phyloP scores from a whole-genome alignment of 2,113 vertebrate species.

The Aegotheles bennettii region DNA sequence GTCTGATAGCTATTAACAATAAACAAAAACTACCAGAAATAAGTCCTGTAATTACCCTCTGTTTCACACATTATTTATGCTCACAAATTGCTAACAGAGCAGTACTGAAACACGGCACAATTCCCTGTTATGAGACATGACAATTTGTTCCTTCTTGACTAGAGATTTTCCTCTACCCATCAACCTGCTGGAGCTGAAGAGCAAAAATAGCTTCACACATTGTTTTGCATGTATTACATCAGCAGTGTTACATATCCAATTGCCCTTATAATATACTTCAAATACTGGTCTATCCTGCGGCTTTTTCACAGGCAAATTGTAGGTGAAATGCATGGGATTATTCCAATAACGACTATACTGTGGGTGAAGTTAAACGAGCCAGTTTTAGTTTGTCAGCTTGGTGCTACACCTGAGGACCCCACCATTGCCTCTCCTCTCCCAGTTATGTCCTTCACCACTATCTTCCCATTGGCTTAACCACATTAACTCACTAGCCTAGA shows the following conservation, averaged over 20 bases:
- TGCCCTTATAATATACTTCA: not conserved
- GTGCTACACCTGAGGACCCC: not conserved
- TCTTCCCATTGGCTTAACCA: not conserved
- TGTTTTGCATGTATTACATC: not conserved
- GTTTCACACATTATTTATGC: not conserved
- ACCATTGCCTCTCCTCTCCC: not conserved
- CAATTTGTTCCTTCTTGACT: not conserved
- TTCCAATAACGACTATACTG: not conserved
- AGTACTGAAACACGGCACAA: not conserved
- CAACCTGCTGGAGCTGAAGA: not conserved
- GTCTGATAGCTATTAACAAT: not conserved
- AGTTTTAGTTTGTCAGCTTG: not conserved
- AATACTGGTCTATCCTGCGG: not conserved
- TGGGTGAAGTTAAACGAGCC: not conserved
- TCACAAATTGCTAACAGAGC: not conserved
- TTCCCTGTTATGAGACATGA: not conserved
- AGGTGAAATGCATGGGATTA: not conserved
- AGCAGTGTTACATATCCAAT: not conserved
- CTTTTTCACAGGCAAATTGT: not conserved
- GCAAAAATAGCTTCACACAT: not conserved
- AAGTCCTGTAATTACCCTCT: not conserved
- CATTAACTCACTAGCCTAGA: not conserved
- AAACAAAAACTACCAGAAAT: not conserved
- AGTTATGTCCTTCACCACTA: not conserved
- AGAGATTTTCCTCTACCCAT: not conserved